Evolutionary conservation across 2,113 vertebrate genomes (phyloP).

Genomic region (Oceanodroma tethys): DNA sequence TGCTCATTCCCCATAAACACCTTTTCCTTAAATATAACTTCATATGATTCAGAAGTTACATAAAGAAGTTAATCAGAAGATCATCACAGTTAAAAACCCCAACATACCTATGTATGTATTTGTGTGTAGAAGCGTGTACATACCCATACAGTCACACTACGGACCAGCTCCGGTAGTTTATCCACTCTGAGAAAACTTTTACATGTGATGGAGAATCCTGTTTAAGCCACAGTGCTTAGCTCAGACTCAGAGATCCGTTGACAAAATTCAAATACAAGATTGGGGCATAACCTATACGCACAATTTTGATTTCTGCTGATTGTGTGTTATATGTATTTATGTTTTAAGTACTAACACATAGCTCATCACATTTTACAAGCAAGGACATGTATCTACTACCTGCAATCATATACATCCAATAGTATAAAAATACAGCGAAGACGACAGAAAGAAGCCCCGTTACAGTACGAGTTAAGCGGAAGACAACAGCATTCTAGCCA

Average conservation of each 20-base stretch:
- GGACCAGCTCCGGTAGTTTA: neutral
- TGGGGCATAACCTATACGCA: neutral
- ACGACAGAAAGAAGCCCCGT: neutral
- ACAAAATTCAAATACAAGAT: neutral
- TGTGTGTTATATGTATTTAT: neutral
- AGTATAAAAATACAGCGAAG: neutral
- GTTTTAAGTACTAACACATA: neutral
- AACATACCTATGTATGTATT: too few relatives aligned
- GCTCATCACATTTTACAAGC: neutral
- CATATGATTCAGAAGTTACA: neutral
- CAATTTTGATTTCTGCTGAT: neutral
- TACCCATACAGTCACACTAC: neutral
- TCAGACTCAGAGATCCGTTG: neutral
- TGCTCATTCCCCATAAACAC: accelerated
- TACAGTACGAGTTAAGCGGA: neutral
- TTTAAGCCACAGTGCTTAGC: neutral
- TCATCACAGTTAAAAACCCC: neutral
- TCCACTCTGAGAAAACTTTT: accelerated
- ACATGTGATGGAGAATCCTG: neutral
- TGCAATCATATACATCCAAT: accelerated
- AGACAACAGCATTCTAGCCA: neutral
- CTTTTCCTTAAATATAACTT: neutral
- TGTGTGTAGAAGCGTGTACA: neutral
- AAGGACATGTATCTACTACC: neutral
- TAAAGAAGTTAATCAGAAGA: neutral